Evolutionary conservation across 2,888 invertebrate species (phyloP), one percentile per base, ranked within the genome.

Genomic region (Rhagonycha lutea): DNA sequence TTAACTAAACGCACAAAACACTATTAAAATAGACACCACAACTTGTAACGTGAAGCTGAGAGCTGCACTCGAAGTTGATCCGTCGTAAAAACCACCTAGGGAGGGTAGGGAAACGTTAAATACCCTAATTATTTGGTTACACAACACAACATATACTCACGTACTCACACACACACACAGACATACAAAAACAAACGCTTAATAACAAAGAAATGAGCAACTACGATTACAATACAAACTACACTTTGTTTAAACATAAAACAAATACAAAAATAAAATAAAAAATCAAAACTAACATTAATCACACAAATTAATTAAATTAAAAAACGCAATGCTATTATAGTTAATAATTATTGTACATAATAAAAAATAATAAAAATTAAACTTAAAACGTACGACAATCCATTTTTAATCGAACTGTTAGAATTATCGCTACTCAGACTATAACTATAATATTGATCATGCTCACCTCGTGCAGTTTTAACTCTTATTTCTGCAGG

Each of bases 401-500:
- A 14, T 67, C 70, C 63, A 60, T 61, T 77, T 69, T 67, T 77
- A 68, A 68, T 70, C 67, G 74, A 75, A 74, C 77, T 67, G 67
- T 73, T 75, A 69, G 47, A 61, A 70, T 74, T 26, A 12, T 61
- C 74, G 73, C 67, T 72, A 72, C 72, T 72, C 24, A 62, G 29
- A 69, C 68, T 70, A 74, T 74, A 79, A 78, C 78, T 79, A 65
- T 78, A 80, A 76, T 79, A 79, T 60, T 78, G 78, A 92, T 75
- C 73, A 78, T 84, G 82, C 95, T 95, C 94, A 96, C 96, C 96
- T 91, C 93, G 91, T 84, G 95, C 94, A 80, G 97, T 97, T 89
- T 94, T 95, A 87, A 97, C 91, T 86, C 93, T 91, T 81, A 95
- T 91, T 85, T 92, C 91, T 62, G 94, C 94, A 1, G 96, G 93